phyloP scores from a whole-genome alignment of 2,113 vertebrate genomes.

The Plestiodon gilberti region DNA sequence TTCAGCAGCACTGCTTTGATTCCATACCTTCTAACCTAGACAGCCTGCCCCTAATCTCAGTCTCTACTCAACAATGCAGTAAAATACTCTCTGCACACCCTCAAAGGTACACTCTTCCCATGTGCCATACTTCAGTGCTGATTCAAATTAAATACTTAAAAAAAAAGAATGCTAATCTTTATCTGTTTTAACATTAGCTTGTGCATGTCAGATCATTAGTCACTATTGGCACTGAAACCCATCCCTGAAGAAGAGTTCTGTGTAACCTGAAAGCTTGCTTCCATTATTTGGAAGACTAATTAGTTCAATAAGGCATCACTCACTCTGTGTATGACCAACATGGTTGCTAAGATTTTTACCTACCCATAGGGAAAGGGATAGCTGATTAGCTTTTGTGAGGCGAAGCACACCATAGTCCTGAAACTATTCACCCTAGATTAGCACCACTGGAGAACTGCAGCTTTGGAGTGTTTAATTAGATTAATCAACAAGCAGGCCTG shows the following conservation, averaged over 20 bases:
- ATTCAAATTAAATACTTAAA: not conserved
- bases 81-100: not conserved
- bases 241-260: not conserved
- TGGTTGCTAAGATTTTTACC: not conserved
- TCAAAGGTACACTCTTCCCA: not conserved
- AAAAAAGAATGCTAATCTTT: not conserved
- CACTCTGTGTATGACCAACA: not conserved
- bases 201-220: not conserved
- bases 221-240: not conserved
- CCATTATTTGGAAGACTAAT: not conserved
- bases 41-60: not conserved
- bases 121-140: not conserved
- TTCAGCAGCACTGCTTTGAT: not conserved
- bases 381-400: not conserved
- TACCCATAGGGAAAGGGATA: not conserved
- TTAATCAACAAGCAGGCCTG: slow-evolving; percentile 45
- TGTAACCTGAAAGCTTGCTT: not conserved
- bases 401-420: not conserved
- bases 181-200: not conserved
- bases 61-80: too few relatives aligned
- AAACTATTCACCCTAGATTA: not conserved
- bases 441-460: slow-evolving; percentile 36
- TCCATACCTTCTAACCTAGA: not conserved
- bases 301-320: not conserved
- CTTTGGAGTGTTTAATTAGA: slow-evolving; percentile 34